These are phyloP conservation scores for Nycteola revayana DNA, from an alignment of 2,888 invertebrate genomes.

Conservation along the genomic window DNA sequence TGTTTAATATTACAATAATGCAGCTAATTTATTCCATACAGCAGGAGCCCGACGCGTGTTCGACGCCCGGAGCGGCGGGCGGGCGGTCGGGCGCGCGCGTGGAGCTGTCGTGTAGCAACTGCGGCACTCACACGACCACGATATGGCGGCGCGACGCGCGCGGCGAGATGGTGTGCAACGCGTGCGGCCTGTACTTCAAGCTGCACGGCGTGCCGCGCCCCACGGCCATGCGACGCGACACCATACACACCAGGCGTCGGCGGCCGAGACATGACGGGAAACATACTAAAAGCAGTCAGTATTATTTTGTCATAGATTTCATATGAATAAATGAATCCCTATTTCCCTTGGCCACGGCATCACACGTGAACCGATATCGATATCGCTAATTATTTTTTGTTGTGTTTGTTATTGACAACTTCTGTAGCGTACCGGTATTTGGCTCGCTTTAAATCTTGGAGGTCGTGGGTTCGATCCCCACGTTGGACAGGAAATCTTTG, in stretches of 20 bases:
- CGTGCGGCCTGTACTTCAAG: conserved; percentile 98
- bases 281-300: conserved; percentile 76
- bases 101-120: conserved; percentile 97
- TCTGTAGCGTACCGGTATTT: no score
- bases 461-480: no score
- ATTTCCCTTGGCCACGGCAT: no score
- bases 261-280: conserved; percentile 89
- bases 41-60: conserved; percentile 43
- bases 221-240: conserved; percentile 97
- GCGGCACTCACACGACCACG: conserved; percentile 98
- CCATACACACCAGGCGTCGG: conserved; percentile 96
- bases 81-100: conserved; percentile 73
- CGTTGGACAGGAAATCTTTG: no score
- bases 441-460: no score
- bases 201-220: conserved; percentile 97
- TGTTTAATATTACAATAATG: no score
- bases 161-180: conserved; percentile 99
- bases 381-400: no score
- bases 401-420: no score
- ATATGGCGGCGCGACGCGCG: conserved; percentile 98
- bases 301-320: no score
- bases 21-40: no score
- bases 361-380: no score
- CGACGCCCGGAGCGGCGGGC: conserved; percentile 18
- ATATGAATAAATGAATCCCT: no score